Conservation (phyloP, 2,888 invertebrate species). For the Herminia tarsipennalis region DNA sequence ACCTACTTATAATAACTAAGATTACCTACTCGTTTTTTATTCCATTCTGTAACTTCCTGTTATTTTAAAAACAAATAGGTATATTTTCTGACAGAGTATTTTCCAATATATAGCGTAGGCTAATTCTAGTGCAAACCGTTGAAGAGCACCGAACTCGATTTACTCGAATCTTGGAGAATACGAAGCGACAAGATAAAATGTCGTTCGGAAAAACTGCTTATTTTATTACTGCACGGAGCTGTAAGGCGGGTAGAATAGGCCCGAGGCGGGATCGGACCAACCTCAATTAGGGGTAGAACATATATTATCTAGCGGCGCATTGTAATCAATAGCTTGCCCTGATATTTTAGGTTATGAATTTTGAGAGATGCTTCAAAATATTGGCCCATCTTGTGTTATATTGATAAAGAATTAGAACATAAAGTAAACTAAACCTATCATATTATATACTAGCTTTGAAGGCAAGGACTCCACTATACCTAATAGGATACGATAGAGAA, state of each 20-base stretch:
- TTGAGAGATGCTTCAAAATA: too few relatives aligned
- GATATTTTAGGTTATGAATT: too few relatives aligned
- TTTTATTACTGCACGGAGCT: constrained; percentile 74
- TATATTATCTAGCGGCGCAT: constrained; percentile 25
- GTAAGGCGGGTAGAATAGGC: constrained; percentile 69
- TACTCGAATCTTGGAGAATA: constrained; percentile 68
- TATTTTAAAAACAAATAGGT: constrained; percentile 1
- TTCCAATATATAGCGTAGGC: constrained; percentile 45
- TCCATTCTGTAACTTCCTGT: background rate
- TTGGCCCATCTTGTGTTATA: too few relatives aligned
- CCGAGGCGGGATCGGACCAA: constrained; percentile 60
- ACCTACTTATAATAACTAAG: too few relatives aligned
- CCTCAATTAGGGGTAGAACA: constrained; percentile 61
- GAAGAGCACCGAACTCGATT: constrained; percentile 65
- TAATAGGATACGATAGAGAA: background rate
- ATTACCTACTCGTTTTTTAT: too few relatives aligned
- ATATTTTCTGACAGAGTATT: constrained; percentile 7
- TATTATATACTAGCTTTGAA: too few relatives aligned
- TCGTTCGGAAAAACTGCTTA: constrained; percentile 82
- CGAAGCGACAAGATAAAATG: constrained; percentile 78
- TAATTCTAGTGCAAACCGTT: constrained; percentile 59
- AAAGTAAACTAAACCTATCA: too few relatives aligned
- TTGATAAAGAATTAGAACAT: too few relatives aligned
- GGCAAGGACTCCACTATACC: too few relatives aligned
- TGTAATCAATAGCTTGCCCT: constrained; percentile 27